Percentiles rank a stretch among this genome's conserved stretches.
Evolutionary conservation across 2,797 vertebrate species (phyloP).

Genomic region (Fundulus diaphanus): DNA sequence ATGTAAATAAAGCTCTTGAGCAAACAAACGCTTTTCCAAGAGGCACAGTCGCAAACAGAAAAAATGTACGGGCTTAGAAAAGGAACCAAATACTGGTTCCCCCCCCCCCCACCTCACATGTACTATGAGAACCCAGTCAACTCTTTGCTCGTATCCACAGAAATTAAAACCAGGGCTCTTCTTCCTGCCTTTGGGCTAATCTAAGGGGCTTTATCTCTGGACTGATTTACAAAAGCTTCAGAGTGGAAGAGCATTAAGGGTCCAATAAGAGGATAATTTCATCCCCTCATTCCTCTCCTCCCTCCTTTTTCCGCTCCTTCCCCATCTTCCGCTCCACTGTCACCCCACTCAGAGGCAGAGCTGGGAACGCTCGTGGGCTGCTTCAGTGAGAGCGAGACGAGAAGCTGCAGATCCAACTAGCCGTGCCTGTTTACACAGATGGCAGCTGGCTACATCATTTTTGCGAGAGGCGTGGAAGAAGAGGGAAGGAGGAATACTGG

Average conservation of each 20-base stretch:
- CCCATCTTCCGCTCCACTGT: conserved; percentile 35
- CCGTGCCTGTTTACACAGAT: conserved; percentile 82
- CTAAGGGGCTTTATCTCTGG: conserved; percentile 67
- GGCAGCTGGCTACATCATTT: conserved; percentile 80
- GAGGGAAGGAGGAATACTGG: conserved; percentile 56
- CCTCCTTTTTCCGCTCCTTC: conserved; percentile 1
- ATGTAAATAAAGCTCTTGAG: conserved; percentile 83
- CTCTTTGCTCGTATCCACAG: conserved; percentile 58
- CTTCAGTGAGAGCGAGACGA: conserved; percentile 26
- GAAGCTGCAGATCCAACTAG: conserved; percentile 44
- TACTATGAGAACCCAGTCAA: conserved; percentile 64
- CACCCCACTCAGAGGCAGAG: conserved; percentile 27
- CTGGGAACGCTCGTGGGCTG: conserved; percentile 40
- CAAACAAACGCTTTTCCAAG: conserved; percentile 79
- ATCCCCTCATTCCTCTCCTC: conserved; percentile 30
- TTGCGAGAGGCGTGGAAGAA: conserved; percentile 72
- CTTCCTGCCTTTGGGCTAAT: conserved; percentile 68
- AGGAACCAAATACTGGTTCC: conserved; percentile 46
- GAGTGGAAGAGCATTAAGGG: conserved; percentile 58
- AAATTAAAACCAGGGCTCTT: conserved; percentile 70
- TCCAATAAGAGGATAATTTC: conserved; percentile 57
- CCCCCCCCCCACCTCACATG: conserved; percentile 39
- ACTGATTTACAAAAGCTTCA: conserved; percentile 61
- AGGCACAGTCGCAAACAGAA: conserved; percentile 69
- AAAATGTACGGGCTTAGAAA: conserved; percentile 63